Base-by-base conservation (phyloP, 2,888 invertebrate species). In the Homarus gammarus region DNA sequence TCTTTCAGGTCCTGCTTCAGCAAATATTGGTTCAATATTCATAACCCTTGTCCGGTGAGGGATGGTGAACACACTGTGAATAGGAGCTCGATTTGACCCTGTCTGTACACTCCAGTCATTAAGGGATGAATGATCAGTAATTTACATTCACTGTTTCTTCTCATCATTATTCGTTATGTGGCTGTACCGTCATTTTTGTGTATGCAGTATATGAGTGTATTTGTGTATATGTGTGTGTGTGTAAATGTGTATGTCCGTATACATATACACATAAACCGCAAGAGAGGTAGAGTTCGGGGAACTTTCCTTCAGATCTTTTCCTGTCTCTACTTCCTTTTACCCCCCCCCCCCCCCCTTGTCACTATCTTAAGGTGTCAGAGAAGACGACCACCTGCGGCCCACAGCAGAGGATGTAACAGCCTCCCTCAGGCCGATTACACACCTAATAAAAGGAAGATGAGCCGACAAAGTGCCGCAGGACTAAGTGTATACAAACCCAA, bases 21-120 rank as follows among this genome's bases (percentile, higher is more conserved):
- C 78, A 78, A 78, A 78, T 49, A 78, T 56, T 78, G 56, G 64
- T 56, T 78, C 56, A 56, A 36, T 78, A 78, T 78, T 78, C 78
- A 56, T 36, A 49, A 56, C 78, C 36, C 78, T 56, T 56, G 78
- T 51, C 56, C 51, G 56, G 56, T 15, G 56, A 56, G 36, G 78
- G 64, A 6, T 56, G 27, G 27, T 64, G 64, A 27, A 64, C 64
- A 5, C 64, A 10, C 2, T 6, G 27, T 64, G 64, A 64, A 64
- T 64, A 10, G 64, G 8, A 27, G 64, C 22, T 64, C 64, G 64
- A 64, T 64, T 64, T 22, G 64, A 64, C 64, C 27, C 64, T 27
- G 31, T 64, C 18, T 27, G 27, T n/a, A n/a, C 64, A 27, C 12
- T 27, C 33, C 15, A 49, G 22, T 78, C 36, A 56, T 78, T 78